Base-by-base conservation (phyloP, 2,113 vertebrate species). In the Epinephelus lanceolatus region DNA sequence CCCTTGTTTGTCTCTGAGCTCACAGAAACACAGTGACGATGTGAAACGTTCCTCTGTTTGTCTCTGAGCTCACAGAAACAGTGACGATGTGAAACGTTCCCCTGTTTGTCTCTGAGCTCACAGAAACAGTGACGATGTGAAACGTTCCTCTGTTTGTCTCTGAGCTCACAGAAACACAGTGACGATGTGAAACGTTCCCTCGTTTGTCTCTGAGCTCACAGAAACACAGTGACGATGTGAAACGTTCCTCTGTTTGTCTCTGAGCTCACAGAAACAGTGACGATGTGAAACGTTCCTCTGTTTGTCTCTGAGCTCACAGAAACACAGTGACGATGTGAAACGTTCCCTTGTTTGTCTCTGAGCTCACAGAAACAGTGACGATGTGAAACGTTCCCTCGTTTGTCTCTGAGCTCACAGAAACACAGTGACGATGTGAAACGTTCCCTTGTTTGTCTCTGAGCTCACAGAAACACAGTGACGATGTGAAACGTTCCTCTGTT, bases 341-440 rank as follows among this genome's bases (percentile, higher is more conserved):
- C 27, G 45, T 17, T 42, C 40, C 40, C 11, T 10, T 42, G 40
- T 61, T 57, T n/a, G 75, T 77, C 75, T 68, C 17, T n/a, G 57
- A 42, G 5, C 6, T 27, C 25, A 27, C 25, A 27, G 25, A 27
- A 27, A 27, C 10, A 56, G 25, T 51, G 40, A 51, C 60, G 9
- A 59, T 40, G 0, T 12, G 59, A 47, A 8, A 25, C 27, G 45
- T 18, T 42, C 42, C 42, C 1, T 10, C 12, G 42, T 61, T 59
- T n/a, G 75, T 77, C 75, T 68, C 17, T n/a, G 57, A 42, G 8
- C 8, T 27, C 25, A 27, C 25, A 27, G 25, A 27, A 27, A 27
- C 25, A 27, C n/a, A n/a, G 25, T 2, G 25, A 27, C 25, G 25
- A 27, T 30, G 0, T 30, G 30, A 30, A 30, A 30, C 30, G 30